These are phyloP conservation scores for Siniperca scherzeri DNA, from an alignment of 2,797 vertebrate genomes.

Conservation along the genomic window DNA sequence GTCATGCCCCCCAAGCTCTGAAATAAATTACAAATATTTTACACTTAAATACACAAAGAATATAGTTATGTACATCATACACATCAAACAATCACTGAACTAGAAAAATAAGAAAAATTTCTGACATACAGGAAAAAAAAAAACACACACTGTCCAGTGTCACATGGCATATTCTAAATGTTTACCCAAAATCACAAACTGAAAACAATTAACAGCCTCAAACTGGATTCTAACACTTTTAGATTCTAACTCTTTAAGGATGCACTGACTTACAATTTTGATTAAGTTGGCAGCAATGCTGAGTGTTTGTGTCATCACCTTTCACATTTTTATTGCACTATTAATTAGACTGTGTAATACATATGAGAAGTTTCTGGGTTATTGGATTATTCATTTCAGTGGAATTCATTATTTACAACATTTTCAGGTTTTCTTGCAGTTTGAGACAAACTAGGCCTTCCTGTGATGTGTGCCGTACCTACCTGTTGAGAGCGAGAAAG, in stretches of 20 bases:
- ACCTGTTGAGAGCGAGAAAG: slow-evolving; percentile 83
- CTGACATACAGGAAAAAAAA: not conserved
- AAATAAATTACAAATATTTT: slow-evolving; percentile 55
- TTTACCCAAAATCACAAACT: not conserved
- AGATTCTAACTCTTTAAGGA: not conserved
- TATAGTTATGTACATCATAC: not conserved
- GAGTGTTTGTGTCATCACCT: not conserved
- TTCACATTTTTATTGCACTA: not conserved
- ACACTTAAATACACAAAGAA: slow-evolving; percentile 15
- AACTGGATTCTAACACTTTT: not conserved
- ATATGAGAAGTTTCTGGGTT: not conserved
- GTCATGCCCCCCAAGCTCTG: slow-evolving; percentile 87
- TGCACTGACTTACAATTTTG: not conserved
- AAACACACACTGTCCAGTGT: not conserved
- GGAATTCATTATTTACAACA: not conserved
- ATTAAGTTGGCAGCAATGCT: not conserved
- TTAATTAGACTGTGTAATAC: not conserved
- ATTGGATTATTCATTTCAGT: not conserved
- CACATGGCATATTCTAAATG: not conserved
- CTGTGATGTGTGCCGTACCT: not conserved
- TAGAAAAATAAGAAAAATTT: not conserved
- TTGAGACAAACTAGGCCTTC: not conserved
- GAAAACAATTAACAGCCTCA: not conserved
- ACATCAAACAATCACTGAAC: not conserved
- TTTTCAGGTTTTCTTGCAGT: not conserved